phyloP scores from a whole-genome alignment of 2,888 invertebrate genomes.

The Zaprionus obscuricornis region DNA sequence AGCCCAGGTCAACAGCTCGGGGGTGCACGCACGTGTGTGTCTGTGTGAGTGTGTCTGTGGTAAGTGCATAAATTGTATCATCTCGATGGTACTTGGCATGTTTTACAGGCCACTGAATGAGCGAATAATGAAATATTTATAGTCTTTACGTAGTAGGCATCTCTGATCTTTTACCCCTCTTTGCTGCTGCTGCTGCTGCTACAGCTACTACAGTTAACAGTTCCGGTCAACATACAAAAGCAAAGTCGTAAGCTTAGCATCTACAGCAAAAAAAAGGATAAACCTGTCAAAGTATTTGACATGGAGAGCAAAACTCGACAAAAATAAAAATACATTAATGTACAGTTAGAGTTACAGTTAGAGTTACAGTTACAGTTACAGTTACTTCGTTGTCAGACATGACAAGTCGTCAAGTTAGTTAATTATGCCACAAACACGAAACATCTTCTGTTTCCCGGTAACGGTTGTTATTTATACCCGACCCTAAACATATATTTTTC shows the following conservation, averaged over 20 bases:
- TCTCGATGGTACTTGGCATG: constrained; percentile 50
- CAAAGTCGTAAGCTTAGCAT: neutral
- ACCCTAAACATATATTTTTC: too few relatives aligned
- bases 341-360: neutral
- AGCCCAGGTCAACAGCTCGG: constrained; percentile 58
- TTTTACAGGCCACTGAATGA: constrained; percentile 53
- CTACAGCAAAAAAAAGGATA: too few relatives aligned
- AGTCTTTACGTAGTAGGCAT: constrained; percentile 21
- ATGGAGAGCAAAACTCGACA: too few relatives aligned
- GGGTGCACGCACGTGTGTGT: constrained; percentile 25
- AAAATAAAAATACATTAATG: too few relatives aligned
- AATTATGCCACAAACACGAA: constrained; percentile 19
- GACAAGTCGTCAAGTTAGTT: neutral
- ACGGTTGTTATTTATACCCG: constrained; percentile 27
- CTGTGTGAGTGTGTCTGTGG: constrained; percentile 49
- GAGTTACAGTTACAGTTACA: neutral
- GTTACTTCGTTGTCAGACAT: constrained; percentile 17
- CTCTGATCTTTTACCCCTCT: neutral
- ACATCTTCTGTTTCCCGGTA: constrained; percentile 17
- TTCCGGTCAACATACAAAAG: neutral
- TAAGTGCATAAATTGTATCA: constrained; percentile 67
- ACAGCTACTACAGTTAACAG: neutral
- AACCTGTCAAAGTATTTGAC: too few relatives aligned
- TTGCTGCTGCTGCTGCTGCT: neutral
- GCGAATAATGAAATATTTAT: constrained; percentile 59